Conservation (phyloP, 2,797 vertebrate genomes). For the Poeciliopsis turneri region DNA sequence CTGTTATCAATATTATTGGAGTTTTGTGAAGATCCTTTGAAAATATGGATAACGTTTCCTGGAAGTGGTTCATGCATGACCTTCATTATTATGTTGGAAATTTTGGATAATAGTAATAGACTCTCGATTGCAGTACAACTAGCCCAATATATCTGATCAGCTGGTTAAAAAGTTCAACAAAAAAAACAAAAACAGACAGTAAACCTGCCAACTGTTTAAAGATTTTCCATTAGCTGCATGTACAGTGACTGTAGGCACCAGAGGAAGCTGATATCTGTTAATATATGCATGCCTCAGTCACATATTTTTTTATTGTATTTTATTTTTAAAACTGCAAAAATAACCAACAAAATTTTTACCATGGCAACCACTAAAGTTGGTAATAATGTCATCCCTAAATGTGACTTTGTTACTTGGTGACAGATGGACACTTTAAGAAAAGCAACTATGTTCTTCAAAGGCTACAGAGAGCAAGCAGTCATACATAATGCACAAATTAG, state of each 20-base stretch:
- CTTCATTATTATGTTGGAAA: background rate
- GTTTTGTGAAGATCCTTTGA: background rate
- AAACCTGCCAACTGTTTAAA: background rate
- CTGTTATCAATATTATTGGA: background rate
- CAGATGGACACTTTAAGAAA: background rate
- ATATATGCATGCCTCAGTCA: background rate
- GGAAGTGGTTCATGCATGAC: background rate
- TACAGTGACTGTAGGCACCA: background rate
- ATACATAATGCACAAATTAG: background rate
- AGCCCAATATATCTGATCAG: background rate
- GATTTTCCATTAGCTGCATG: background rate
- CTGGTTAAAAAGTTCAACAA: background rate
- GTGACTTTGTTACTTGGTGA: background rate
- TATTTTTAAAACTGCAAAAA: background rate
- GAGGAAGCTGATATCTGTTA: background rate
- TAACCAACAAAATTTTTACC: background rate
- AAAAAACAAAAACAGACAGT: background rate
- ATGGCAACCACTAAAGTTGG: background rate
- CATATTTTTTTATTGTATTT: background rate
- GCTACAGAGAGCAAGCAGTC: background rate
- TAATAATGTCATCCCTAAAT: background rate
- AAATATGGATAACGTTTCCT: background rate
- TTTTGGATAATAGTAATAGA: background rate
- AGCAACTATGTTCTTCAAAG: background rate
- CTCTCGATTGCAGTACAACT: background rate